These are phyloP conservation scores for Erpornis zantholeuca DNA, from an alignment of 2,113 vertebrate species.

Conservation along the genomic window DNA sequence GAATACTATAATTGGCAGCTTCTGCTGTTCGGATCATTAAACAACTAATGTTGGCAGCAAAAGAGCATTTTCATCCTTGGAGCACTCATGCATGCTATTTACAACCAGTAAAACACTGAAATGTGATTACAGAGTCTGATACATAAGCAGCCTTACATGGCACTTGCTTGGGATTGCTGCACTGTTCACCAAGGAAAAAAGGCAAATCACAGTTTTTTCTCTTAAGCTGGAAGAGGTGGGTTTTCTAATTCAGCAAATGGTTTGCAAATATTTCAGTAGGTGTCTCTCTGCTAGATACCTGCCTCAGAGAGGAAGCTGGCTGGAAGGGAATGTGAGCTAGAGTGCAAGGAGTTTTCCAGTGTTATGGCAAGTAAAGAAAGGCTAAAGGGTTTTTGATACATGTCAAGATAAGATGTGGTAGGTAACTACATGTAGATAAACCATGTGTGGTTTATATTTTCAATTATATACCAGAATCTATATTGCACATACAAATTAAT, in stretches of 20 bases:
- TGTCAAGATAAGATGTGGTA: background rate
- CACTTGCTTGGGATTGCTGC: constrained; percentile 36
- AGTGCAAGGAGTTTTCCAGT: background rate
- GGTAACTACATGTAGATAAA: no score
- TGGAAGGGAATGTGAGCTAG: background rate
- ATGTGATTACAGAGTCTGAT: background rate
- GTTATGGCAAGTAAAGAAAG: background rate
- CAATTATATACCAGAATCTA: background rate
- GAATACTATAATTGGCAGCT: constrained; percentile 46
- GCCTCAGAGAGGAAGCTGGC: background rate
- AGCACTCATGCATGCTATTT: constrained; percentile 33
- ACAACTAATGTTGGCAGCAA: constrained; percentile 47
- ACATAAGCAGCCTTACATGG: background rate
- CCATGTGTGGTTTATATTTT: background rate
- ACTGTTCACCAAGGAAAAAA: background rate
- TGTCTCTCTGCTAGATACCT: background rate
- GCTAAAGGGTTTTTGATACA: background rate
- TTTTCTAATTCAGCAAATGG: background rate
- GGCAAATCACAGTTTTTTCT: background rate
- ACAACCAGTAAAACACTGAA: constrained; percentile 19
- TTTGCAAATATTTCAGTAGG: background rate
- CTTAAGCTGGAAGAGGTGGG: background rate
- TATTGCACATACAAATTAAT: background rate
- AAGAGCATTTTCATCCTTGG: constrained; percentile 52
- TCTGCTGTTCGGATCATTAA: constrained; percentile 64